A percentile compares a stretch with the other conserved stretches of the same genome.
Conservation (phyloP, 2,888 invertebrate species). For the Mimas tiliae region DNA sequence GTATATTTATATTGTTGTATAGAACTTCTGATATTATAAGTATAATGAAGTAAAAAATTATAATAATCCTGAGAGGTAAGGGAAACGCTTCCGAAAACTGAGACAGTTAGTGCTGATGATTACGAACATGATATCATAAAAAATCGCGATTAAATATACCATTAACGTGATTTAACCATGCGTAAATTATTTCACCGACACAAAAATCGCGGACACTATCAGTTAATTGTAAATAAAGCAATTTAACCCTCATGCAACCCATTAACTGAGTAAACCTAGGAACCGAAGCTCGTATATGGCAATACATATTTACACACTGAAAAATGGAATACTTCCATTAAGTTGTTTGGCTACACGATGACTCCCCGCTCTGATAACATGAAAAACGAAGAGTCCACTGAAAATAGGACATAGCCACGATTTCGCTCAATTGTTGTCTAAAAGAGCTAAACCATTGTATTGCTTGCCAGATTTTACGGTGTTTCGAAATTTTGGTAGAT, state of each 20-base stretch:
- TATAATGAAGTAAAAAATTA: too few relatives aligned
- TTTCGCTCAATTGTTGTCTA: conserved; percentile 16
- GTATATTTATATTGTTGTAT: too few relatives aligned
- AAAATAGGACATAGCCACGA: conserved; percentile 15
- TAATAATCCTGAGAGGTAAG: too few relatives aligned
- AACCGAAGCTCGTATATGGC: conserved; percentile 34
- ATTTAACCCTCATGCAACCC: conserved; percentile 1
- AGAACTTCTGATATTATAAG: too few relatives aligned
- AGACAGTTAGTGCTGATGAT: too few relatives aligned
- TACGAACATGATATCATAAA: too few relatives aligned
- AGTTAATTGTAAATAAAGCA: neutral
- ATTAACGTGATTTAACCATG: too few relatives aligned
- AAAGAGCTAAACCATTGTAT: neutral
- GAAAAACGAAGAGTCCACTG: conserved; percentile 23
- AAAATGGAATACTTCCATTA: conserved; percentile 48
- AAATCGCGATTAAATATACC: too few relatives aligned
- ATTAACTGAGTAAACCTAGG: conserved; percentile 13
- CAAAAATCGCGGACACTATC: too few relatives aligned
- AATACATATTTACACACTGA: conserved; percentile 38
- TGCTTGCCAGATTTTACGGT: conserved; percentile 8
- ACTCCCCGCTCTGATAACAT: conserved; percentile 23
- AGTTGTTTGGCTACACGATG: conserved; percentile 30
- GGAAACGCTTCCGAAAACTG: too few relatives aligned
- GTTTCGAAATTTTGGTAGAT: neutral
- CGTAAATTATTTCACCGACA: too few relatives aligned